These are phyloP conservation scores for Chrysemys picta DNA, from an alignment of 2,113 vertebrate species.

Conservation along the genomic window DNA sequence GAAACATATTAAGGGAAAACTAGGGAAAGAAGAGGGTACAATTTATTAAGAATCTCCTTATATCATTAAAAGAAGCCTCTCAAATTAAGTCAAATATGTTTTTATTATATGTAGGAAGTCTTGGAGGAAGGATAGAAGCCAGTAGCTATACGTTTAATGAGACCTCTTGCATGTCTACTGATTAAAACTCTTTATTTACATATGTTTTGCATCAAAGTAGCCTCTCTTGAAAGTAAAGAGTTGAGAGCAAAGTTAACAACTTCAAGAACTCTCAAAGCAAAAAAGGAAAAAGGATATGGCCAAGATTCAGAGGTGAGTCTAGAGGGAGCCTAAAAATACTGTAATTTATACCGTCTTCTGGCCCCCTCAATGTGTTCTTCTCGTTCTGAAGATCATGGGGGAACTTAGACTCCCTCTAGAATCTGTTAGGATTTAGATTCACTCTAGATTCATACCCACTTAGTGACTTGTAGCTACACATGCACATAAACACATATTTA, in stretches of 20 bases:
- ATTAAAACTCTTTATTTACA: not conserved
- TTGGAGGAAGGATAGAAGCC: not conserved
- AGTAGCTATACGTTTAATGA: not conserved
- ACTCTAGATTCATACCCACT: not conserved
- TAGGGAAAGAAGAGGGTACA: not conserved
- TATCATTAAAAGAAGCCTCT: not conserved
- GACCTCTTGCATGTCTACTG: not conserved
- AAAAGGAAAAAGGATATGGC: not conserved
- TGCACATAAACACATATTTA: too few species aligned
- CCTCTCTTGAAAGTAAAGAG: not conserved
- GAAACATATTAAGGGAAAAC: not conserved
- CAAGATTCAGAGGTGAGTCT: not conserved
- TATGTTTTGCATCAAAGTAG: not conserved
- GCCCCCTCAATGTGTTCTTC: not conserved
- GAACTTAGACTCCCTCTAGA: not conserved
- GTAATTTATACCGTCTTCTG: not conserved
- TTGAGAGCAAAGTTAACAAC: not conserved
- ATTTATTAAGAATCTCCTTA: not conserved
- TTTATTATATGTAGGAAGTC: not conserved
- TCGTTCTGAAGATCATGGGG: not conserved
- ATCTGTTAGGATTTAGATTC: not conserved
- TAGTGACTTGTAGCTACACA: not conserved
- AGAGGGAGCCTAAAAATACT: not conserved
- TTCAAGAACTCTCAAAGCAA: not conserved
- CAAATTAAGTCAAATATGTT: not conserved